A percentile compares a stretch with the other conserved stretches of the same genome.
These are phyloP conservation scores for Anser cygnoides DNA, from an alignment of 2,113 vertebrate genomes.

Conservation along the genomic window DNA sequence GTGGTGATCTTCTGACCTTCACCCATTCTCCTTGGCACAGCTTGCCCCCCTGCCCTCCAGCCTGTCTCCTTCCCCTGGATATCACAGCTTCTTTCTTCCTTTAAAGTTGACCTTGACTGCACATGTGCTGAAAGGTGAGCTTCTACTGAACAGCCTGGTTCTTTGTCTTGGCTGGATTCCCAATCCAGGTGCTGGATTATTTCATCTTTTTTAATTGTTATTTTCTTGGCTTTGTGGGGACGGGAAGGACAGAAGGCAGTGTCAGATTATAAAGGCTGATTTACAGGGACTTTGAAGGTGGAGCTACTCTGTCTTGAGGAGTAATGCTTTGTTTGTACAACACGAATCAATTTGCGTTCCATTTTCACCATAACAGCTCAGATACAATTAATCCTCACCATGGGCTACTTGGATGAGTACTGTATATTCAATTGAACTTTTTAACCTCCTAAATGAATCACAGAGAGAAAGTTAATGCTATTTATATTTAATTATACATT, in stretches of 20 bases:
- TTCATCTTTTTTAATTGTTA: not conserved
- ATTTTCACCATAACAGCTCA: not conserved
- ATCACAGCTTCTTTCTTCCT: not conserved
- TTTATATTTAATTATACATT: slow-evolving; percentile 44
- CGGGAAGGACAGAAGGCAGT: not conserved
- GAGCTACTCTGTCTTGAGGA: not conserved
- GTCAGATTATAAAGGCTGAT: not conserved
- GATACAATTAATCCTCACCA: not conserved
- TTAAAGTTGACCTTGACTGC: not conserved
- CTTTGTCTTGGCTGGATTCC: not conserved
- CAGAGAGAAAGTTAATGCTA: not conserved
- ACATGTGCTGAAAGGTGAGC: not conserved
- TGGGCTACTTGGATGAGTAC: not conserved
- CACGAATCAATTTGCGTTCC: not conserved
- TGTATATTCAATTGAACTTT: slow-evolving; percentile 1
- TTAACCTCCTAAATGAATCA: slow-evolving; percentile 1
- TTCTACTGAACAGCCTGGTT: not conserved
- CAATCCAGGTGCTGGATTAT: not conserved
- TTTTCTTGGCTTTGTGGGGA: not conserved
- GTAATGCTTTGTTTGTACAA: not conserved
- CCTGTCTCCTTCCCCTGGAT: not conserved
- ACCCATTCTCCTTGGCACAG: not conserved
- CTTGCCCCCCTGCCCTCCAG: not conserved
- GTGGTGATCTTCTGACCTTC: not conserved
- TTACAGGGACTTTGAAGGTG: not conserved